Percentiles rank a stretch among this genome's conserved stretches.
These are phyloP conservation scores for Theristicus caerulescens DNA, from an alignment of 2,113 vertebrate genomes.

Conservation along the genomic window DNA sequence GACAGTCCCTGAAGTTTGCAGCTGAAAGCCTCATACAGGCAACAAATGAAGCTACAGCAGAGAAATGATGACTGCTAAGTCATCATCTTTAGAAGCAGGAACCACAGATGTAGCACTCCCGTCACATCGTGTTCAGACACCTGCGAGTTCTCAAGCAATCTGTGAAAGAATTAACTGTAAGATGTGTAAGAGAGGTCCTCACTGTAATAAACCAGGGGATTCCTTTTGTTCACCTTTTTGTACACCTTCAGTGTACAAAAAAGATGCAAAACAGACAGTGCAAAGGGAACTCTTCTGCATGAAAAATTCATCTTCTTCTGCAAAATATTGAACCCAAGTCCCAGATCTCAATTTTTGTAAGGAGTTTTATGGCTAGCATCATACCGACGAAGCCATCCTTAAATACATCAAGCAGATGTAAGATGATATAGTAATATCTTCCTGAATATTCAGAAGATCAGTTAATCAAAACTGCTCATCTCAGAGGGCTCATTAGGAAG, in stretches of 20 bases:
- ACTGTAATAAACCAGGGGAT: not conserved
- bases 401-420: not conserved
- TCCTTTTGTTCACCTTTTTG: not conserved
- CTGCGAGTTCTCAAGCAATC: not conserved
- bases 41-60: not conserved
- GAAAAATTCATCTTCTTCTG: not conserved
- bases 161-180: not conserved
- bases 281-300: not conserved
- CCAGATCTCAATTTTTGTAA: not conserved
- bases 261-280: not conserved
- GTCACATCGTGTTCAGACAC: not conserved
- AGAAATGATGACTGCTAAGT: not conserved
- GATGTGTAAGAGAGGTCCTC: not conserved
- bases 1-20: not conserved
- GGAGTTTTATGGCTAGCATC: not conserved
- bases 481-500: conserved; percentile 10
- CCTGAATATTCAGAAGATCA: not conserved
- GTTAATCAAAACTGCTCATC: conserved; percentile 6
- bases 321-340: not conserved
- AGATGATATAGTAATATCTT: not conserved
- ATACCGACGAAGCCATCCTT: not conserved
- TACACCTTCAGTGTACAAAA: not conserved
- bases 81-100: not conserved
- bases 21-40: not conserved
- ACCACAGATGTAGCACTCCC: not conserved